A percentile compares a stretch with the other conserved stretches of the same genome.
These are phyloP conservation scores for Epinotia ramella DNA, from an alignment of 2,888 invertebrate species.

Conservation along the genomic window DNA sequence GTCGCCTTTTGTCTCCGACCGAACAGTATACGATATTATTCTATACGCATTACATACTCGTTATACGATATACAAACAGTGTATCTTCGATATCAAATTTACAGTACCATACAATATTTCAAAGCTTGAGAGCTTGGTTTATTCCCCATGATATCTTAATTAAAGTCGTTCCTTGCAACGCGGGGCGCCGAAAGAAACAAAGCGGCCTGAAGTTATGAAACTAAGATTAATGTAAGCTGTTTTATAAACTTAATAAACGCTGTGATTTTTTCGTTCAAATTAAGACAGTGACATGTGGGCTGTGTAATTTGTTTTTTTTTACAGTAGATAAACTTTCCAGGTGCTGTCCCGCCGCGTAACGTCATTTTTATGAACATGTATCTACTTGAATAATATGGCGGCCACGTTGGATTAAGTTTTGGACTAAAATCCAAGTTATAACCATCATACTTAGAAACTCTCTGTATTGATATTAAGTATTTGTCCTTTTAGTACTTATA, in stretches of 20 bases:
- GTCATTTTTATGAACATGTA: no score
- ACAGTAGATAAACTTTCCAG: neutral
- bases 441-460: no score
- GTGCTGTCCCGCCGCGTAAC: no score
- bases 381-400: no score
- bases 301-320: neutral
- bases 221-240: conserved; percentile 77
- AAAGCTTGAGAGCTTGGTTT: conserved; percentile 64
- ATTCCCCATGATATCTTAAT: conserved; percentile 82
- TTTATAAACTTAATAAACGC: conserved; percentile 71
- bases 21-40: conserved; percentile 10
- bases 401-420: no score
- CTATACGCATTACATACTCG: neutral
- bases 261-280: conserved; percentile 47
- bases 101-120: conserved; percentile 68
- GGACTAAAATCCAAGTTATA: no score
- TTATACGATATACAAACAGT: conserved; percentile 45
- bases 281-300: neutral
- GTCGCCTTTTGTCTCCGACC: no score
- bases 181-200: conserved; percentile 69
- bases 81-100: no score
- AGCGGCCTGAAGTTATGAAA: conserved; percentile 71
- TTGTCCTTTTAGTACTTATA: no score
- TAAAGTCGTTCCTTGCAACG: conserved; percentile 71
- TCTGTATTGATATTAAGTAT: no score